Conservation (phyloP, 2,888 invertebrate genomes). For the Amphipoea oculea region DNA sequence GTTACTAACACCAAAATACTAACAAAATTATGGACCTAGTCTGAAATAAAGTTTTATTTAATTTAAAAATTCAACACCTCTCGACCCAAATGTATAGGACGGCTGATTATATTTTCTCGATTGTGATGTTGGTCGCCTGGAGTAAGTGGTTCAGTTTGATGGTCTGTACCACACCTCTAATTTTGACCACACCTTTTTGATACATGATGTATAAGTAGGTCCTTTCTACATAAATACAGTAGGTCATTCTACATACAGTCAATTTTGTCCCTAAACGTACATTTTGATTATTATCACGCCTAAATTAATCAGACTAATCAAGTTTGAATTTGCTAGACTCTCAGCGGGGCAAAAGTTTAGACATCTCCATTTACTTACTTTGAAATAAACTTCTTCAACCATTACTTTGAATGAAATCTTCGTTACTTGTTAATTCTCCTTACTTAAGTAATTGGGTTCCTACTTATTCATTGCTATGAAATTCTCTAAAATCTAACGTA, state of each 20-base stretch:
- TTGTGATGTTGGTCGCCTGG: not conserved
- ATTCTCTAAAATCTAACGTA: not conserved
- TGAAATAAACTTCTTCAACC: not conserved
- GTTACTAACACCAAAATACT: too few relatives aligned
- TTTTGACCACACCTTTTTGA: not conserved
- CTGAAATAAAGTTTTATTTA: too few relatives aligned
- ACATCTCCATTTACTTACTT: slow-evolving; percentile 14
- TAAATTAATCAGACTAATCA: not conserved
- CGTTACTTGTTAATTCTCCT: not conserved
- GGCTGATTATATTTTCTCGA: not conserved
- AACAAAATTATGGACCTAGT: too few relatives aligned
- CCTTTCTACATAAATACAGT: not conserved
- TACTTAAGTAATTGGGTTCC: not conserved
- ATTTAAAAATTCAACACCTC: not conserved
- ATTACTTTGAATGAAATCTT: slow-evolving; percentile 4
- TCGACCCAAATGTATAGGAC: not conserved
- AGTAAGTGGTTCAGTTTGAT: not conserved
- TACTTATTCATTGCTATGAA: not conserved
- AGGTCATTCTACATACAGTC: not conserved
- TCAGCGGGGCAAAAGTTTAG: not conserved
- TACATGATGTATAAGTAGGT: not conserved
- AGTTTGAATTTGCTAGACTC: not conserved
- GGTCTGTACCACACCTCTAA: too few relatives aligned
- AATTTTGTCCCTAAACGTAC: not conserved
- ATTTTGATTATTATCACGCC: not conserved